Conservation (phyloP, 2,888 invertebrate species). For the Clunio marinus region DNA sequence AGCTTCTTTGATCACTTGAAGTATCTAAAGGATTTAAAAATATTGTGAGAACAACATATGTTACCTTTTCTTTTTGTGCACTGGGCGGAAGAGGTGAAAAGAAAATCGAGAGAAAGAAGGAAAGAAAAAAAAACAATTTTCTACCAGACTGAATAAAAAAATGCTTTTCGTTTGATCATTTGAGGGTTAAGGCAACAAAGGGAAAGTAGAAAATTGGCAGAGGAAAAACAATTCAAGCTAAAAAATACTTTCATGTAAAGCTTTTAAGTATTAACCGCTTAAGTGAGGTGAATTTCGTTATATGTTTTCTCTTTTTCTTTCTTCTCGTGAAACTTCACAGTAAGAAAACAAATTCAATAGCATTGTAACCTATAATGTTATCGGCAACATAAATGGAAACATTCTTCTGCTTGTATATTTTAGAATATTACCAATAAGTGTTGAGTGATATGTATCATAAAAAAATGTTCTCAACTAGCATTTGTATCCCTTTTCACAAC, state of each 20-base stretch:
- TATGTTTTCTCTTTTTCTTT: too few species aligned
- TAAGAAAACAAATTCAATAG: too few species aligned
- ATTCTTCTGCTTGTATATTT: too few species aligned
- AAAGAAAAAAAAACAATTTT: slow-evolving; percentile 24
- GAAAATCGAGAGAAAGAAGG: background rate
- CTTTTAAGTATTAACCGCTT: too few species aligned
- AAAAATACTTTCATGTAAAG: slow-evolving; percentile 9
- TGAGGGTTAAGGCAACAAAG: slow-evolving; percentile 9
- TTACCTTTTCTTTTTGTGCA: background rate
- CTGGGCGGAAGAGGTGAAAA: slow-evolving; percentile 3
- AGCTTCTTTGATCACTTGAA: slow-evolving; percentile 7
- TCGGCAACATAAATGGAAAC: too few species aligned
- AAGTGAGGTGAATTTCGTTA: too few species aligned
- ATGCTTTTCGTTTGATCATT: slow-evolving; percentile 13
- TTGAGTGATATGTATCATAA: too few species aligned
- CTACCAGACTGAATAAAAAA: slow-evolving; percentile 16
- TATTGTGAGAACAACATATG: slow-evolving; percentile 17
- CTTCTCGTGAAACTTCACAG: too few species aligned
- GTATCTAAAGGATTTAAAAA: background rate
- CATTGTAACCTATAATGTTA: slow-evolving; percentile 20
- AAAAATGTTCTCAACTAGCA: too few species aligned
- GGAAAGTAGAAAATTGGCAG: slow-evolving; percentile 7
- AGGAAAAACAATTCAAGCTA: slow-evolving; percentile 18
- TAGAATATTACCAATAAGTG: too few species aligned
- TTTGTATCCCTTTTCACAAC: too few species aligned